Percentiles rank a stretch among this genome's conserved stretches.
phyloP scores from a whole-genome alignment of 1,140 invertebrate genomes.

The Pogonomyrmex barbatus region DNA sequence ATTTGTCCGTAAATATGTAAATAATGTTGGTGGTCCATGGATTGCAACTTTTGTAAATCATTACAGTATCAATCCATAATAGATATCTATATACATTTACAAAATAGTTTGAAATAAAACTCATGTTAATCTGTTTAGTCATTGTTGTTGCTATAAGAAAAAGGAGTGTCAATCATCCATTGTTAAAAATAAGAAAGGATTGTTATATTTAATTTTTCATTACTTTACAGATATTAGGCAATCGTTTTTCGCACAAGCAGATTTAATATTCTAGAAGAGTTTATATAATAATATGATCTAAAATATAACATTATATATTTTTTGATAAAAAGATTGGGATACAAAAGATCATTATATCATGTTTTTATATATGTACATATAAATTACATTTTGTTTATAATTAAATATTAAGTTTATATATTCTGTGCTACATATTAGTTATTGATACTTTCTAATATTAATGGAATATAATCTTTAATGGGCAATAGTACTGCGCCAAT shows the following conservation, averaged over 20 bases:
- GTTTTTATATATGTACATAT: slow-evolving; percentile 10
- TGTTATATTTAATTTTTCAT: too few species aligned
- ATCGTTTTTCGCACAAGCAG: too few species aligned
- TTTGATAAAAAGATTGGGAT: not conserved
- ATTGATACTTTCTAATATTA: slow-evolving; percentile 70
- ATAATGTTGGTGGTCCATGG: slow-evolving; percentile 84
- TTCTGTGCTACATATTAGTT: slow-evolving; percentile 31
- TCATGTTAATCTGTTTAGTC: not conserved
- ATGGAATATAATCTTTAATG: slow-evolving; percentile 74
- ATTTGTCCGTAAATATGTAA: slow-evolving; percentile 86
- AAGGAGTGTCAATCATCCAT: not conserved
- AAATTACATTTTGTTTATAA: slow-evolving; percentile 9
- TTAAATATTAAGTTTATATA: slow-evolving; percentile 11
- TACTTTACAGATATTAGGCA: too few species aligned
- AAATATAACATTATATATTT: slow-evolving; percentile 6
- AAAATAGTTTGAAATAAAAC: slow-evolving; percentile 37
- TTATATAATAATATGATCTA: too few species aligned
- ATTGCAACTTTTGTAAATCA: slow-evolving; percentile 85
- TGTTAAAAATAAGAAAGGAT: too few species aligned
- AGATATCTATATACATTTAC: slow-evolving; percentile 37
- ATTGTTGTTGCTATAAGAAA: not conserved
- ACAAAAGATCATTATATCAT: not conserved
- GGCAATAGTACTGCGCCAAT: slow-evolving; percentile 73
- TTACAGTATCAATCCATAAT: not conserved
- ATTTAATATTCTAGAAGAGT: too few species aligned